Evolutionary conservation across 2,797 vertebrate genomes (phyloP), one percentile per base, ranked within the genome.

Genomic region (Crenuchus spilurus): DNA sequence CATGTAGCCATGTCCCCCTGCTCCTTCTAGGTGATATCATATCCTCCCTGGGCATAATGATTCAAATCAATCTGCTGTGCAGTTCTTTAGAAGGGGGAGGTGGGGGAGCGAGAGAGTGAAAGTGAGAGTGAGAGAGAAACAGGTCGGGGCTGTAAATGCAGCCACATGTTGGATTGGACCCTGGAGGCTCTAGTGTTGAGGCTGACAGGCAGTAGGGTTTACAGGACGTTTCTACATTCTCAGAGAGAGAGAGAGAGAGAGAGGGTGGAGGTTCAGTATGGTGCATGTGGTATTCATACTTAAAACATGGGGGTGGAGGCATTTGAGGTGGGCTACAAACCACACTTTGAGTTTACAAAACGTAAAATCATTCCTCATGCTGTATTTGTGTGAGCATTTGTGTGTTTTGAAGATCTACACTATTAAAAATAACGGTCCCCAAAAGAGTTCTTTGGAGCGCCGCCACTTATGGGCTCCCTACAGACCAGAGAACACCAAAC

Each of bases 281-380:
- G 54, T 65, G 64, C 80, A 81, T 81, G 64, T 76, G 72, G 64
- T 81, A 78, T 81, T 81, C 75, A 81, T 78, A 76, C 66, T 78
- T n/a, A 62, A 67, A 71, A 46, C 39, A 79, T 18, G 35, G 66
- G 71, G 61, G 33, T 71, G 39, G 66, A 74, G 67, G 65, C 57
- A 60, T 54, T 28, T 73, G 62, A 78, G 63, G 54, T 57, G 6
- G 13, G 35, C 52, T 67, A 76, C 51, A 79, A 77, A 33, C 48
- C 74, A 52, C 72, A 66, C 57, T 66, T 75, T 55, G 35, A 76
- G 75, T 70, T 60, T 14, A 5, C 75, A 61, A 71, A 64, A 73
- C 60, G 58, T 39, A 78, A 75, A 72, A 58, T 48, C 26, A 31
- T 48, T 55, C 7, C 52, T 70, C 48, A 68, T 55, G 44, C 63